Percentiles rank a stretch among this genome's conserved stretches.
These are phyloP conservation scores for Xenopus borealis DNA, from an alignment of 2,113 vertebrate genomes.

Conservation along the genomic window DNA sequence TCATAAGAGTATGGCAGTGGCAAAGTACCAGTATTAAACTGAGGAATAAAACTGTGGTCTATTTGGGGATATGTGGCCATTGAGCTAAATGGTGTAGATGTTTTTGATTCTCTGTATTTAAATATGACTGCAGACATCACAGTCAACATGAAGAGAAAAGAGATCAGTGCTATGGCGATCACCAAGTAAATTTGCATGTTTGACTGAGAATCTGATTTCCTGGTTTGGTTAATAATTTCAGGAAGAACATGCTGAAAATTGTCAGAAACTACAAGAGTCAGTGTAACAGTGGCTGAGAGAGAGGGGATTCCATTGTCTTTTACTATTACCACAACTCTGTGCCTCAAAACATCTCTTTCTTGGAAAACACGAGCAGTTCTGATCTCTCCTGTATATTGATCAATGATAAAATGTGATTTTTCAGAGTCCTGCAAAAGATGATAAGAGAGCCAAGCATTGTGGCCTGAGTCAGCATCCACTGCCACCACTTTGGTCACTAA, in stretches of 20 bases:
- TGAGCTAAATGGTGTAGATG: constrained; percentile 26
- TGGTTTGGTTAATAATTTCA: constrained; percentile 5
- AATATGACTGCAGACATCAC: constrained; percentile 45
- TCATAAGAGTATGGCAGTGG: background rate
- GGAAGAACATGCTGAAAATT: constrained; percentile 45
- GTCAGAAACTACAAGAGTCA: constrained; percentile 71
- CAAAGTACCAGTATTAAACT: background rate
- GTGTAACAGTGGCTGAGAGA: constrained; percentile 57
- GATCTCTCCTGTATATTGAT: constrained; percentile 60
- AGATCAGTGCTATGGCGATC: constrained; percentile 49
- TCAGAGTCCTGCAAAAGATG: constrained; percentile 8
- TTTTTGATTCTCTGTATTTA: constrained; percentile 43
- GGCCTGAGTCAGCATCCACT: constrained; percentile 63
- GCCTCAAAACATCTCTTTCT: constrained; percentile 64
- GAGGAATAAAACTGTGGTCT: background rate
- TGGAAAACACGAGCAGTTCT: constrained; percentile 56
- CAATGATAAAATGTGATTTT: constrained; percentile 39
- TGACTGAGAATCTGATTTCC: constrained; percentile 19
- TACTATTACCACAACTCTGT: constrained; percentile 52
- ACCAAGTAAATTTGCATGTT: constrained; percentile 49
- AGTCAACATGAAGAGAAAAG: constrained; percentile 49
- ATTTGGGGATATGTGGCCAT: constrained; percentile 40
- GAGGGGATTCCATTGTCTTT: constrained; percentile 61
- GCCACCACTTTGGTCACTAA: constrained; percentile 39
- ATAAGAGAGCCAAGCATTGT: constrained; percentile 60